Evolutionary conservation across 2,888 invertebrate genomes (phyloP), one percentile per base, ranked within the genome.

Genomic region (Tetranychus truncatus): DNA sequence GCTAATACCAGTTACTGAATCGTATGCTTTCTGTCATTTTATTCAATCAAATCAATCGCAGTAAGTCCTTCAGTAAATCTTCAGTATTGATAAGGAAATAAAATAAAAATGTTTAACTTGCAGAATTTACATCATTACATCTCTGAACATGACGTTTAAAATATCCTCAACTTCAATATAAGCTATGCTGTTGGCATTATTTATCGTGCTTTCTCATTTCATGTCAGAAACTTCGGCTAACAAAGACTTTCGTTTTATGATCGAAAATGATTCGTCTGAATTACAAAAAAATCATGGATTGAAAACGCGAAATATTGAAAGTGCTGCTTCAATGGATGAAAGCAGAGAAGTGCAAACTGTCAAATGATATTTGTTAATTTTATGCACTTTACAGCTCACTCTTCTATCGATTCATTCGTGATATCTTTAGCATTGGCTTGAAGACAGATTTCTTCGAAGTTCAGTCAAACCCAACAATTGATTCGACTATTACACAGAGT

Each of bases 311-410:
- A 86, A 85, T 99, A 75, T 95, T 97, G 0, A 90, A 92, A 83
- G 95, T 96, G 93, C 86, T 99, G 74, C 86, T 99, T 45, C 91
- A 91, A 81, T 85, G 84, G 97, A 97, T 82, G 96, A 96, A 83
- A 99, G 97, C 84, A 97, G 97, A 3, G 99, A 99, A 87, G 99
- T 99, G 77, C 99, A 99, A 85, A 99, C 99, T 86, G 87, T 99
- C 81, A 97, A 97, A 78, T 97, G 99, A 0, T 96, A 96, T 87
- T 99, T 95, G 92, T 92, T 84, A 75, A 80, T 77, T 74, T 65
- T 75, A 18, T n/a, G 24, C 66, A 15, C 9, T 45, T 20, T 18
- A 75, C 44, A 24, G 2, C 24, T 24, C 24, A 24, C 24, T 24
- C 24, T 1, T 24, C 24, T 2, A 24, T 24, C 66, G 97, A 84